These are phyloP conservation scores for Apostichopus leukothele DNA, from an alignment of 53 echinoderm and acorn worm genomes.

Conservation along the genomic window DNA sequence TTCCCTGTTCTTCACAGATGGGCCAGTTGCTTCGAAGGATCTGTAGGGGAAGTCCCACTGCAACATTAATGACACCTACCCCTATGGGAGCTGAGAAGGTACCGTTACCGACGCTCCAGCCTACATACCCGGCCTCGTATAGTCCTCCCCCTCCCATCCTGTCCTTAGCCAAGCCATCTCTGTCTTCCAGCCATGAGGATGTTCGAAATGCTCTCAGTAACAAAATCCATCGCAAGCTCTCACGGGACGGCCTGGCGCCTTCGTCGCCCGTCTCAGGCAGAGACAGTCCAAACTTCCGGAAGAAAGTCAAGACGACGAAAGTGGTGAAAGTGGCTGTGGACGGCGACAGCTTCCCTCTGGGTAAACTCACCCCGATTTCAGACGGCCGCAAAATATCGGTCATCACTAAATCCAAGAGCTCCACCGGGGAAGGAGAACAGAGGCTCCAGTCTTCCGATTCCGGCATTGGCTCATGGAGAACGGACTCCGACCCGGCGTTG, in stretches of 20 bases:
- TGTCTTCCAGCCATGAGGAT: constrained; percentile 25
- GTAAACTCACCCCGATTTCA: constrained; percentile 1
- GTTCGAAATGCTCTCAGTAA: constrained; percentile 43
- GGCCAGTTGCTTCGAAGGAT: constrained; percentile 73
- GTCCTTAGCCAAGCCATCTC: not conserved
- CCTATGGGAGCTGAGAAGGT: not conserved
- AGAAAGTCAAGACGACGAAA: constrained; percentile 13
- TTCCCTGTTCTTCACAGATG: constrained; percentile 59
- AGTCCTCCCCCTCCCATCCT: constrained; percentile 26
- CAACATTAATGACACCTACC: constrained; percentile 20
- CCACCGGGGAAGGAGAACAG: not conserved
- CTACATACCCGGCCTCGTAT: constrained; percentile 46
- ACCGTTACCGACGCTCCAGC: constrained; percentile 36
- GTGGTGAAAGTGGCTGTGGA: constrained; percentile 32
- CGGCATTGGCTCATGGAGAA: constrained; percentile 37
- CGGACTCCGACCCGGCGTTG: constrained; percentile 6
- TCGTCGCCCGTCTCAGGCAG: constrained; percentile 23
- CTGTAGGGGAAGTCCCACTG: constrained; percentile 57
- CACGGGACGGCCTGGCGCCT: constrained; percentile 6
- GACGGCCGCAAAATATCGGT: constrained; percentile 32
- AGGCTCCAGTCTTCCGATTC: constrained; percentile 10
- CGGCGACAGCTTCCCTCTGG: constrained; percentile 29
- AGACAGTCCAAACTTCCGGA: constrained; percentile 9
- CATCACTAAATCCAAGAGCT: constrained; percentile 12
- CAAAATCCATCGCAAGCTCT: constrained; percentile 45